Conservation (phyloP, 2,113 vertebrate genomes). For the Sisor rabdophorus region DNA sequence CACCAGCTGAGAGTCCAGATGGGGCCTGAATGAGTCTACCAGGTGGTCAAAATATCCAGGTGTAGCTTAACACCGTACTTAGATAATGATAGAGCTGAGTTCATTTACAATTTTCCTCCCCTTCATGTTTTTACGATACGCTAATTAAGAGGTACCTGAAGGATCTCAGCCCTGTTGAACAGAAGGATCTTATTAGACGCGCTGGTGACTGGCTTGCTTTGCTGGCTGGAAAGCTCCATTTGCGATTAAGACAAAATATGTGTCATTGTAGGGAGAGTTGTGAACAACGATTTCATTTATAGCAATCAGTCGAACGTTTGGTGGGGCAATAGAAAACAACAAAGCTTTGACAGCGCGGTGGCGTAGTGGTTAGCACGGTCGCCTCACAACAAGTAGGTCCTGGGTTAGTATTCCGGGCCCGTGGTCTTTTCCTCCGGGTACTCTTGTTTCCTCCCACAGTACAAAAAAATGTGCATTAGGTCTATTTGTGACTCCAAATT, state of each 20-base stretch:
- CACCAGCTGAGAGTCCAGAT: conserved; percentile 18
- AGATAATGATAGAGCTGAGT: conserved; percentile 57
- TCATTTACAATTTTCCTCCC: conserved; percentile 40
- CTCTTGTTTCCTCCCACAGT: too few species aligned
- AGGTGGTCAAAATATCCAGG: conserved; percentile 51
- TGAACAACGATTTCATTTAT: conserved; percentile 61
- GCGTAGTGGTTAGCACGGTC: too few species aligned
- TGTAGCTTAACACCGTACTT: conserved; percentile 62
- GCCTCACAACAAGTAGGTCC: too few species aligned
- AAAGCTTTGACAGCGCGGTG: conserved; percentile 37
- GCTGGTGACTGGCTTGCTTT: conserved; percentile 28
- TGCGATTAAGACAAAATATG: conserved; percentile 44
- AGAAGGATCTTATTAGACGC: conserved; percentile 45
- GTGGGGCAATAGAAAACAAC: conserved; percentile 51
- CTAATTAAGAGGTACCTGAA: conserved; percentile 67
- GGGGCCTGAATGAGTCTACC: not conserved
- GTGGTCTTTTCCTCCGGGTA: too few species aligned
- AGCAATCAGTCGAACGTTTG: conserved; percentile 56
- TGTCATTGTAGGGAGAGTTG: conserved; percentile 43
- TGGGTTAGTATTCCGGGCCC: too few species aligned
- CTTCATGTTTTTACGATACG: conserved; percentile 54
- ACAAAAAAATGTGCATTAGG: too few species aligned
- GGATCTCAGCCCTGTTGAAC: conserved; percentile 48
- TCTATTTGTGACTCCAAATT: too few species aligned
- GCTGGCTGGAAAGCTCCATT: conserved; percentile 28